Evolutionary conservation across 1,140 invertebrate species (phyloP).

Genomic region (Drosophila saltans): DNA sequence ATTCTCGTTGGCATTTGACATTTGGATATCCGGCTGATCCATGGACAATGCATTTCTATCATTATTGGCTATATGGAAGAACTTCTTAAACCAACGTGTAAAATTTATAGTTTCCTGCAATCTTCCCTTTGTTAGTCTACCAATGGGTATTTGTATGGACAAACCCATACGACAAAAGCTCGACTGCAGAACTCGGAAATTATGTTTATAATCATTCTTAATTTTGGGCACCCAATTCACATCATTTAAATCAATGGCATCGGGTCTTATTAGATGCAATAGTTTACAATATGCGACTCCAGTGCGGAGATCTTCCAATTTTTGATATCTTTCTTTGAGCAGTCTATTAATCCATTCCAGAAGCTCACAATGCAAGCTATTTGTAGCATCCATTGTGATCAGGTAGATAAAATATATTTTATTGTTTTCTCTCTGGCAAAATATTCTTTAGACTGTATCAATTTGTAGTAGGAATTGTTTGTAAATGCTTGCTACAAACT

Average conservation of each 20-base stretch:
- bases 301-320: neutral
- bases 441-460: no score
- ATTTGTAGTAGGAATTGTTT: no score
- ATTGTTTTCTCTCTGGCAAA: no score
- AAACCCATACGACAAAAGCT: neutral
- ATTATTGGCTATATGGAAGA: neutral
- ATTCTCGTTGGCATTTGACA: neutral
- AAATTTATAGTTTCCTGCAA: neutral
- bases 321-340: neutral
- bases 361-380: neutral
- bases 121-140: neutral
- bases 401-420: neutral
- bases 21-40: neutral
- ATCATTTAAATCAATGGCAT: neutral
- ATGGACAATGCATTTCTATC: no score
- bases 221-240: neutral
- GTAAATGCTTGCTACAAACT: no score
- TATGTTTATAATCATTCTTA: neutral
- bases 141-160: neutral
- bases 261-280: neutral
- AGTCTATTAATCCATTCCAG: constrained; percentile 3
- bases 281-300: constrained; percentile 6
- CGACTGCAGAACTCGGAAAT: neutral
- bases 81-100: constrained; percentile 1
- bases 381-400: neutral